Base-by-base conservation (phyloP, 2,797 vertebrate genomes). In the Hapalemur alaotrensis region DNA sequence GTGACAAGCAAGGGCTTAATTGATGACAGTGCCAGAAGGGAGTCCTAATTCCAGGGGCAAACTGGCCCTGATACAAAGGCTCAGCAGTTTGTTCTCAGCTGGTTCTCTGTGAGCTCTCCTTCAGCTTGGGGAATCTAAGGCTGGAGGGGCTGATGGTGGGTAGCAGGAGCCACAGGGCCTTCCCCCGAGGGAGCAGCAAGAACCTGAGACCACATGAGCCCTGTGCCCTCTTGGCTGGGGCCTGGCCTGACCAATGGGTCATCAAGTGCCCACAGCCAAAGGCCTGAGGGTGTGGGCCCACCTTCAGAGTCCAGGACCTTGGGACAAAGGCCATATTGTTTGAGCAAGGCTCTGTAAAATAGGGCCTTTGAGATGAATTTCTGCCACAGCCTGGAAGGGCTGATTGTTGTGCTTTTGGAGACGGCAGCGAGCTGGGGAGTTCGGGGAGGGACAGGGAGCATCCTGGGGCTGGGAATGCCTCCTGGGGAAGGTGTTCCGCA, bases 291-390 rank as follows among this genome's bases (percentile, higher is more conserved):
- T 38, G 20, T 57, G 78, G 57, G 61, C 41, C 52, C 61, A 35
- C 35, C 18, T 48, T n/a, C 10, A 18, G 85, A 59, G 75, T 18
- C 70, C 13, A 41, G 43, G 88, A 43, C 69, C 52, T 30, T 91
- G 72, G 80, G n/a, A 93, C 67, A 94, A 59, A 95, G 93, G 57
- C 65, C 1, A n/a, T 35, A 30, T 84, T 92, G 89, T 94, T 22
- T 11, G 14, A 54, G 20, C 7, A 2, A 69, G 79, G 69, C 89
- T 65, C 70, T 72, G 82, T 79, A 32, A 83, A 83, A 65, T 54
- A 38, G 54, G 35, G 65, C 80, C 54, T 80, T 79, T 52, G 81
- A 38, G 67, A 20, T 48, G 79, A 83, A n/a, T 57, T 59, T 72
- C 22, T 18, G 35, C 50, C 5, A 30, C 10, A 14, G 76, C 52